Evolutionary conservation across 2,888 invertebrate genomes (phyloP).

Genomic region (Ceriagrion tenellum): DNA sequence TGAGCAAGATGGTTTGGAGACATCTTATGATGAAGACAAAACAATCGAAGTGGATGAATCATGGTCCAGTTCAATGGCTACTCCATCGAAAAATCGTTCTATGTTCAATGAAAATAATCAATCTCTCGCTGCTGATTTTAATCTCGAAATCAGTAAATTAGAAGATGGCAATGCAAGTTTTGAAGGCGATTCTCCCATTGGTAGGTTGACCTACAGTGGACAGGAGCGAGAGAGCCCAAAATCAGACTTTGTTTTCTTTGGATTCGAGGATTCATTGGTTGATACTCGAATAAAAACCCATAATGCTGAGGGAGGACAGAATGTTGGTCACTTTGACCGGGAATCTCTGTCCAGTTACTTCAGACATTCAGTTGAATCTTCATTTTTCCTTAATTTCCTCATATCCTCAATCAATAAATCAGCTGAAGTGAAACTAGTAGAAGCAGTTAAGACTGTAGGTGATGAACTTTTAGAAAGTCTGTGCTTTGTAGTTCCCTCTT

Average conservation of each 20-base stretch:
- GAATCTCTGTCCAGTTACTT: no score
- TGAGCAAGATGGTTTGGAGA: not conserved
- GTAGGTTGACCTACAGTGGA: not conserved
- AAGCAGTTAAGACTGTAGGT: not conserved
- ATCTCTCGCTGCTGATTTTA: not conserved
- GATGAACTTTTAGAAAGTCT: not conserved
- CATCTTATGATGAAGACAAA: not conserved
- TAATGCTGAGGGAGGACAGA: not conserved
- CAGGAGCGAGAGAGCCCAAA: not conserved
- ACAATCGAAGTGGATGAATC: conserved; percentile 4
- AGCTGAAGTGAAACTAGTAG: not conserved
- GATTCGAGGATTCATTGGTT: not conserved
- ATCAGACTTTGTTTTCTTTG: not conserved
- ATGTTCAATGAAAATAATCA: not conserved
- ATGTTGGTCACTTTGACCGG: not conserved
- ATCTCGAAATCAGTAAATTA: conserved; percentile 39
- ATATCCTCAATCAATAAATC: not conserved
- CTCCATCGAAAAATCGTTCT: conserved; percentile 45
- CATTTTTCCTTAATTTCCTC: not conserved
- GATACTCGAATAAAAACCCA: not conserved
- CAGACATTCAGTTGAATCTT: not conserved
- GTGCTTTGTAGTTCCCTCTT: not conserved
- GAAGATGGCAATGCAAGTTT: not conserved
- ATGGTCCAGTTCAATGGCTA: conserved; percentile 66
- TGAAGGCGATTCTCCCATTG: not conserved